Evolutionary conservation across 2,888 invertebrate species (phyloP).

Genomic region (Pseudococcus jackbeardsleyi): DNA sequence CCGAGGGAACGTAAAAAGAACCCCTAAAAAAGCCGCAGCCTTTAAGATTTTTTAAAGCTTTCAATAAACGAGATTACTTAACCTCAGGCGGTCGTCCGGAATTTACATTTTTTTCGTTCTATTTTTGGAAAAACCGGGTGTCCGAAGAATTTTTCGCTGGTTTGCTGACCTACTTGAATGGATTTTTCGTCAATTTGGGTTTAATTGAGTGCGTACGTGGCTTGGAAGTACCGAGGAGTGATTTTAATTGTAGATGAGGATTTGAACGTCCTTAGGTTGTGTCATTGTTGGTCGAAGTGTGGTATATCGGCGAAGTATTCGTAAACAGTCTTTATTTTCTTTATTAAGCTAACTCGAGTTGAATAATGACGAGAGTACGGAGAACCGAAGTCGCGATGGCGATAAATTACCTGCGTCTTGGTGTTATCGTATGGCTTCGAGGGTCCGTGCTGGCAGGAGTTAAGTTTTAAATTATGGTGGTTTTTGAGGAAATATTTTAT

Average conservation of each 20-base stretch:
- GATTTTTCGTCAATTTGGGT: not conserved
- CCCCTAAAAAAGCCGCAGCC: not conserved
- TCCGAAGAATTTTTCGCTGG: not conserved
- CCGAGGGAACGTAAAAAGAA: too few species aligned
- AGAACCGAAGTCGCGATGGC: not conserved
- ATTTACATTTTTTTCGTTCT: slow-evolving; percentile 14
- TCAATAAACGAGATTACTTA: slow-evolving; percentile 40
- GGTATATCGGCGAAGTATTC: not conserved
- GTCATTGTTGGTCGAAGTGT: not conserved
- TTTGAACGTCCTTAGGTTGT: too few species aligned
- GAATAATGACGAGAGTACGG: slow-evolving; percentile 20
- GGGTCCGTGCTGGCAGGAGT: not conserved
- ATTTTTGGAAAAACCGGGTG: not conserved
- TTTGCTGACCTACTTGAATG: not conserved
- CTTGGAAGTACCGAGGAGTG: not conserved
- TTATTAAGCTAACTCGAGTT: not conserved
- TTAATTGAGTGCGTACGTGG: not conserved
- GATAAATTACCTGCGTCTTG: slow-evolving; percentile 2
- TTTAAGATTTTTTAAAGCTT: slow-evolving; percentile 17
- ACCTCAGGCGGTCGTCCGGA: not conserved
- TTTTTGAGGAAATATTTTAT: not conserved
- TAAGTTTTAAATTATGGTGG: not conserved
- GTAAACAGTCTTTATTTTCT: slow-evolving; percentile 10
- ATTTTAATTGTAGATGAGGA: not conserved
- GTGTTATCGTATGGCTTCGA: not conserved